Evolutionary conservation across 2,888 invertebrate species (phyloP).

Genomic region (Sphecodes monilicornis): DNA sequence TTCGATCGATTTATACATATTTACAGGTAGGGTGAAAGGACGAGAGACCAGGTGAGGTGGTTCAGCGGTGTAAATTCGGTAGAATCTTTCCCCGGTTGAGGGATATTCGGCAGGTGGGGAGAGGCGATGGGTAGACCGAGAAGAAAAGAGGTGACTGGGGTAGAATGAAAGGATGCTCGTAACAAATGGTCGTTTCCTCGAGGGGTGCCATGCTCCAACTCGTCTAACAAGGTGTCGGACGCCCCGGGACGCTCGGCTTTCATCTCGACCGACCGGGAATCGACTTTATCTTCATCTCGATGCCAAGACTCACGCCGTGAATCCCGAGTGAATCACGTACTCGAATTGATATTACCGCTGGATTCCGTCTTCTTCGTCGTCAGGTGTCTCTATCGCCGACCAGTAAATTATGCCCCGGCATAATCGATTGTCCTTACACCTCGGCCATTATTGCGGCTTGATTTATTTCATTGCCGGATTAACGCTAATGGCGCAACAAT

Average conservation of each 20-base stretch:
- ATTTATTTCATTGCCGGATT: slow-evolving; percentile 52
- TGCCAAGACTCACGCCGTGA: slow-evolving; percentile 71
- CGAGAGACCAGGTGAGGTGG: slow-evolving; percentile 3
- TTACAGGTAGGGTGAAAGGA: not conserved
- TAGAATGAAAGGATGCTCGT: slow-evolving; percentile 67
- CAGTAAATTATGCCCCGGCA: slow-evolving; percentile 57
- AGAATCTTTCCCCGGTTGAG: slow-evolving; percentile 51
- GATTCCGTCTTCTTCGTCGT: slow-evolving; percentile 61
- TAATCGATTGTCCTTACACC: slow-evolving; percentile 56
- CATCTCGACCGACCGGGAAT: slow-evolving; percentile 79
- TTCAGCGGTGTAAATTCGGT: slow-evolving; percentile 60
- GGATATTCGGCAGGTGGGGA: slow-evolving; percentile 46
- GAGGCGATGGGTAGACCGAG: slow-evolving; percentile 7
- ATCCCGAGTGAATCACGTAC: slow-evolving; percentile 77
- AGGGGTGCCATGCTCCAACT: slow-evolving; percentile 77
- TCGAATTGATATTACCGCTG: slow-evolving; percentile 77
- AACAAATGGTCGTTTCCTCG: slow-evolving; percentile 82
- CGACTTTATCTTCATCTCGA: slow-evolving; percentile 81
- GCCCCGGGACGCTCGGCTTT: slow-evolving; percentile 79
- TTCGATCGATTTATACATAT: slow-evolving; percentile 25
- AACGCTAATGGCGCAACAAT: slow-evolving; percentile 52
- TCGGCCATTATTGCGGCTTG: slow-evolving; percentile 49
- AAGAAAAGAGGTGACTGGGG: slow-evolving; percentile 57
- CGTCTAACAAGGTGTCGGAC: slow-evolving; percentile 83
- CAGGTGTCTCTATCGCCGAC: slow-evolving; percentile 58